Evolutionary conservation across 2,797 vertebrate genomes (phyloP), one percentile per base, ranked within the genome.

Genomic region (Sebastes minor): DNA sequence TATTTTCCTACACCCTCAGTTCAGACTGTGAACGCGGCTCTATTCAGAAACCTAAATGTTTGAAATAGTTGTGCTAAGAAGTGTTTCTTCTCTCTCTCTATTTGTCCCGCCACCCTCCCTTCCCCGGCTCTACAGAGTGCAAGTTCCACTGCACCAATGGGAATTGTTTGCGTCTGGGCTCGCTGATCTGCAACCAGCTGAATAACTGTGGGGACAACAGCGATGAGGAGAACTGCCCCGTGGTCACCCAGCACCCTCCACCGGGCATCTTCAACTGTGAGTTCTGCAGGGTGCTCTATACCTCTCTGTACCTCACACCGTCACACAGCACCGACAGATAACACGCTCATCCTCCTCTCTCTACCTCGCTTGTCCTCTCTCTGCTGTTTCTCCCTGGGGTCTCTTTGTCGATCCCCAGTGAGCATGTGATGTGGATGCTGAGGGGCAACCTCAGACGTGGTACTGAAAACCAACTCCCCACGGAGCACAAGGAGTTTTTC

Each of bases 131-230:
- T 91, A 85, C 94, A 99, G 98, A 98, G 97, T 99, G 98, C 97
- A 98, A 97, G 96, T 99, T 99, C 96, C 97, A 96, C 96, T 99
- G 98, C 94, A 96, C 97, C 95, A 99, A 97, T 93, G 98, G 97
- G 92, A 97, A 97, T 94, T 99, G 98, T 95, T 96, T 98, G 94
- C 97, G 97, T 94, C 96, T 97, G 93, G 97, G 97, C 87, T 98
- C 97, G 56, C 92, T 98, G 95, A 97, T 99, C 95, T 99, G 98
- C 95, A 98, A 99, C 96, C 97, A 98, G 92, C 96, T 98, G 94
- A 97, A 99, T 84, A 97, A 99, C 95, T 99, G 98, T 93, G 98
- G 97, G 75, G 98, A 99, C 96, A 98, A 99, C 95, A 99, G 97
- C 80, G 97, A 99, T 93, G 98, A 99, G 94, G 97, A 99, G 92